Evolutionary conservation across 2,888 invertebrate species (phyloP), one percentile per base, ranked within the genome.

Genomic region (Oscheius sp.): DNA sequence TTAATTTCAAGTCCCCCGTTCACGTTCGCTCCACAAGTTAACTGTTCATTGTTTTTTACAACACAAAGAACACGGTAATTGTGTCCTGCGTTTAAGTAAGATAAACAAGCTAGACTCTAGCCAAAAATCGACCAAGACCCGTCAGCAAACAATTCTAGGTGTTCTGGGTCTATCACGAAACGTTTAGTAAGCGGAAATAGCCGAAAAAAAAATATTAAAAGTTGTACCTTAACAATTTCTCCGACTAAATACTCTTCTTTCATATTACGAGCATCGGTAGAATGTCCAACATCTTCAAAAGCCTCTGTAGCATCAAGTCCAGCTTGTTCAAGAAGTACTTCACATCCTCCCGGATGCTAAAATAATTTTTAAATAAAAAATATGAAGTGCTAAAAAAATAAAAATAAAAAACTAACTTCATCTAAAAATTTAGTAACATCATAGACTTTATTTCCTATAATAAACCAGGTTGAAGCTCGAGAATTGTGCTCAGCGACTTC

Each of bases 281-380:
- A 84, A 68, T 85, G 85, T 20, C 85, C 85, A 38, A 86, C 81
- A 64, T 85, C 85, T 63, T 86, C 85, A 68, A 85, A 85, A 9
- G 82, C 80, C 61, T 85, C 85, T 26, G 85, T 86, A 41, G 80
- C 80, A 61, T 85, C 85, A 30, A 76, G 70, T 51, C 85, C 85
- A 26, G 85, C 85, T 59, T 85, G 83, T 73, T 85, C 85, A 51
- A 85, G 76, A 26, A 85, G 76, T 38, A 85, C 85, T 68, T 85
- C 85, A 47, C 82, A 83, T 28, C 85, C 85, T 68, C 85, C 85
- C 51, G 85, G 85, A 78, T 85, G 85, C 81, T 83, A 64, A 68
- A 81, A 59, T 26, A 14, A 20, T 45, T 26, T n/a, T 6, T 1
- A 20, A 4, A 6, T 32, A 8, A 8, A 49, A 0, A 24, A 9